phyloP scores from a whole-genome alignment of 2,113 vertebrate genomes.

The Rattus rattus region DNA sequence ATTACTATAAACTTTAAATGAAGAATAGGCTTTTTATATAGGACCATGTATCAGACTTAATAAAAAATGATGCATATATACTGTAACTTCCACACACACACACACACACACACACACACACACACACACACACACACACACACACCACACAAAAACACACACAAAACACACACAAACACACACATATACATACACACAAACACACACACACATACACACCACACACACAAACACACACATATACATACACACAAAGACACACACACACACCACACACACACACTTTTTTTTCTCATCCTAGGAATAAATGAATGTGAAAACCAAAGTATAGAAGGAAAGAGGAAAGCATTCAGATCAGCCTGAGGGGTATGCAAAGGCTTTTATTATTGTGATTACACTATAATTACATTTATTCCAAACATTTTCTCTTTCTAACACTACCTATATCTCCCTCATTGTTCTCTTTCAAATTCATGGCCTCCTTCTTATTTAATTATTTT shows the following conservation, averaged over 20 bases:
- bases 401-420: background rate
- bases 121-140: background rate
- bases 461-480: background rate
- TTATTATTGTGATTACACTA: background rate
- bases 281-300: background rate
- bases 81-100: background rate
- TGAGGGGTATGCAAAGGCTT: background rate
- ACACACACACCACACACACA: background rate
- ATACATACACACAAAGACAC: background rate
- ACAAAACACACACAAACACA: background rate
- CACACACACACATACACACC: background rate
- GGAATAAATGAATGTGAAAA: background rate
- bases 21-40: rapidly evolving
- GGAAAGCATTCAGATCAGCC: background rate
- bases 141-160: background rate
- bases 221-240: background rate
- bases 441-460: background rate
- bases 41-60: background rate
- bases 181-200: background rate
- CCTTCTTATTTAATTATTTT: background rate
- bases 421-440: background rate
- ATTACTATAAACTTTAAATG: background rate
- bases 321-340: background rate
- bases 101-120: background rate
- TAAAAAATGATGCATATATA: background rate